Base-by-base conservation (phyloP, 2,797 vertebrate species). In the Bradypus variegatus region DNA sequence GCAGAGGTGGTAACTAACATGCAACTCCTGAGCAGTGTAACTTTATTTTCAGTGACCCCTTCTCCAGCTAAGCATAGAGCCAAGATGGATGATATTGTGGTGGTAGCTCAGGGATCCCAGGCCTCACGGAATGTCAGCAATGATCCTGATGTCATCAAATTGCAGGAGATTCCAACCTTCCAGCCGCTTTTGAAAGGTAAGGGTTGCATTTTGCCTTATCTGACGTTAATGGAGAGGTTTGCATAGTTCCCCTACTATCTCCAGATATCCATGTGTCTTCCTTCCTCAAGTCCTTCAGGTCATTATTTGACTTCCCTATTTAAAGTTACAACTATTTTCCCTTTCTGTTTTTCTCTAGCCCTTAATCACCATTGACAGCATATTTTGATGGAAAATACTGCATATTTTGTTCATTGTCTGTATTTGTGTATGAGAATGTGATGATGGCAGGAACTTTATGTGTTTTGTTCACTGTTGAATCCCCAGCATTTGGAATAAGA, bases 21-120 rank as follows among this genome's bases (percentile, higher is more conserved):
- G 50, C 78, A 41, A 0, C 41, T 90, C 41, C 80, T 95, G 86
- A 94, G 53, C n/a, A 2, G 8, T 89, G 6, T 70, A 0, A 45
- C 48, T 88, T 38, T 76, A 27, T 25, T 95, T 97, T 88, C 96
- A 99, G 99, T 98, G 76, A 97, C 98, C 67, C 98, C 99, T 0
- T 98, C 99, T 19, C 99, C 99, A 58, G 98, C 98, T 1, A 99
- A 99, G 95, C 99, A 99, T 15, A 98, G 98, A 95, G 99, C 99
- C 10, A 99, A 99, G 97, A 99, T 99, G 99, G 99, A 99, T 5
- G 99, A 99, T 91, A 99, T 99, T 3, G 99, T 99, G 73, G 98
- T 99, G 2, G 99, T 99, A 89, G 97, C 99, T 29, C 98, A 97
- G 80, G 99, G 99, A 89, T 99, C 98, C 0, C 99, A 99, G 60